A percentile compares a stretch with the other conserved stretches of the same genome.
phyloP scores from a whole-genome alignment of 2,797 vertebrate genomes.

The Oreonectes daqikongensis region DNA sequence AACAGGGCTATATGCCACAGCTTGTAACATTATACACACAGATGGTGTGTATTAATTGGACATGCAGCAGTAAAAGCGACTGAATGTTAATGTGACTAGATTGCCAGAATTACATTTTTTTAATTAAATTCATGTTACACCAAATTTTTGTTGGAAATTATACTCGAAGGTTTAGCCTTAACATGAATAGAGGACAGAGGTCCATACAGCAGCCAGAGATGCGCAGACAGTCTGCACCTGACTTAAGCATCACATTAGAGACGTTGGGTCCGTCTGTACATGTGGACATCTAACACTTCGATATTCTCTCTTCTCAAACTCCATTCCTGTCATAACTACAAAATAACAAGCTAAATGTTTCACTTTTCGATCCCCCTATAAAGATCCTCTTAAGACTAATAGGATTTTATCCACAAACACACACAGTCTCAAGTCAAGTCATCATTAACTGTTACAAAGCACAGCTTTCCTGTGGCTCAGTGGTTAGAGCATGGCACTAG shows the following conservation, averaged over 20 bases:
- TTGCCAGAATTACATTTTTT: neutral
- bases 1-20: neutral
- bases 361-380: neutral
- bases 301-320: neutral
- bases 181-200: conserved; percentile 4
- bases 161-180: neutral
- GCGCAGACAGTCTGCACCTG: neutral
- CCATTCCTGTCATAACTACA: neutral
- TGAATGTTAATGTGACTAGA: conserved; percentile 3
- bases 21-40: conserved; percentile 23
- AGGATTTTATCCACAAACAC: neutral
- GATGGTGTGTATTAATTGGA: conserved; percentile 24
- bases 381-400: neutral
- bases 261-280: neutral
- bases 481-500: no score
- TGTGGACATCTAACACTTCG: neutral
- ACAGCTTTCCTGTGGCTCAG: no score
- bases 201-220: neutral
- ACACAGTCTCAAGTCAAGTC: neutral
- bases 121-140: neutral
- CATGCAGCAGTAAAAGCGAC: neutral
- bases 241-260: neutral
- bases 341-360: neutral
- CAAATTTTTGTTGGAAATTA: neutral
- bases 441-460: neutral